These are phyloP conservation scores for Spinus olivaceus DNA, from an alignment of 2,797 vertebrate genomes.

Conservation along the genomic window DNA sequence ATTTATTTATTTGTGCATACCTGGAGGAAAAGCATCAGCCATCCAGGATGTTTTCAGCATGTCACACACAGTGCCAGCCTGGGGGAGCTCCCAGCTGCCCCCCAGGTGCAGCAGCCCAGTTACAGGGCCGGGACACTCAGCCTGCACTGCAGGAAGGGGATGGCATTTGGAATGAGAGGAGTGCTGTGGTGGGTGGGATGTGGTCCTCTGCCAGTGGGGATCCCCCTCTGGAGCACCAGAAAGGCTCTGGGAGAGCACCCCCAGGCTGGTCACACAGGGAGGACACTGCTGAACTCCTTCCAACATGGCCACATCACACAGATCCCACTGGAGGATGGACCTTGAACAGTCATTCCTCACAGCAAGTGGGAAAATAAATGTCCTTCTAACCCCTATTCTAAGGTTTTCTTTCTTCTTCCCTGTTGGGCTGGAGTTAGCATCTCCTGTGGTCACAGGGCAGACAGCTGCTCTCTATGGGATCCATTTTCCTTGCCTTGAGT, in stretches of 20 bases:
- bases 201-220: not conserved
- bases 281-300: not conserved
- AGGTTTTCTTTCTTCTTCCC: not conserved
- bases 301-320: not conserved
- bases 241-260: not conserved
- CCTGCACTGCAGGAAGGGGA: not conserved
- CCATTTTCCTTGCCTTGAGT: not conserved
- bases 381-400: not conserved
- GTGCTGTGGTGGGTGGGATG: rapidly evolving
- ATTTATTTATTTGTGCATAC: not conserved
- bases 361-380: not conserved
- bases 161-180: not conserved
- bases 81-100: not conserved
- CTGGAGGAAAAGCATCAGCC: not conserved
- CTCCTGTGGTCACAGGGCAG: not conserved
- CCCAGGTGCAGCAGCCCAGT: not conserved
- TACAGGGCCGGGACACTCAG: not conserved
- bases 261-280: not conserved
- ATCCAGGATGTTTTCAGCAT: not conserved
- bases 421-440: not conserved
- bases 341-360: not conserved
- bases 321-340: not conserved
- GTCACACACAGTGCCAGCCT: not conserved
- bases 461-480: not conserved
- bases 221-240: not conserved